Evolutionary conservation across 1,140 invertebrate genomes (phyloP).

Genomic region (Euwallacea fornicatus): DNA sequence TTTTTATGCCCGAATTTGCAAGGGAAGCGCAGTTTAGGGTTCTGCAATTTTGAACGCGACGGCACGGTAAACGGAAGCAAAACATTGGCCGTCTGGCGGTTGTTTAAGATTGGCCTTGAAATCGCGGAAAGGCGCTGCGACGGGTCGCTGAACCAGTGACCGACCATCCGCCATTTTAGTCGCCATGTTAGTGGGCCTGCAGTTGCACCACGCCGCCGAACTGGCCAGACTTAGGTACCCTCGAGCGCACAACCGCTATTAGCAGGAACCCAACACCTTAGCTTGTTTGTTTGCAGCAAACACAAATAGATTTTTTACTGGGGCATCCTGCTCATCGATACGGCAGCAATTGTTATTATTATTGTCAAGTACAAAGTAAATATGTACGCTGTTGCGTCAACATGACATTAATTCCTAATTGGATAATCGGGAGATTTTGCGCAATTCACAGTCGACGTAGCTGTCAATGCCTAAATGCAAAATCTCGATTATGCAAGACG

Average conservation of each 20-base stretch:
- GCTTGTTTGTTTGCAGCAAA: too few relatives aligned
- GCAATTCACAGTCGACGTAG: too few relatives aligned
- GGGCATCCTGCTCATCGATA: too few relatives aligned
- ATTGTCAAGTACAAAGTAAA: neutral
- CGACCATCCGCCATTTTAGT: conserved; percentile 30
- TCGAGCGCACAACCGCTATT: neutral
- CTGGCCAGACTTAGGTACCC: conserved; percentile 24
- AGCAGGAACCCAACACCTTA: too few relatives aligned
- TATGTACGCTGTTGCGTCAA: neutral
- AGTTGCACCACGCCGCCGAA: conserved; percentile 14
- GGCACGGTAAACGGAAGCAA: conserved; percentile 35
- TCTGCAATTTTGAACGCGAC: conserved; percentile 8
- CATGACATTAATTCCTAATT: conserved; percentile 9
- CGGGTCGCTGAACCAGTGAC: conserved; percentile 37
- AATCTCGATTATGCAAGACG: too few relatives aligned
- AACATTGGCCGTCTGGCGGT: conserved; percentile 30
- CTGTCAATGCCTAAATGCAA: too few relatives aligned
- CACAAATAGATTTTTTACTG: too few relatives aligned
- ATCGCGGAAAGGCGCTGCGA: conserved; percentile 34
- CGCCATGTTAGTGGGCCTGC: conserved; percentile 28
- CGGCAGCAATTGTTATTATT: too few relatives aligned
- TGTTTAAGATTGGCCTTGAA: conserved; percentile 33
- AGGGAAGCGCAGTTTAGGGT: too few relatives aligned
- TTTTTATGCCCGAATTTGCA: too few relatives aligned
- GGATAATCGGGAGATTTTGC: neutral